These are phyloP conservation scores for Typhlomys cinereus DNA, from an alignment of 2,113 vertebrate genomes.

Conservation along the genomic window DNA sequence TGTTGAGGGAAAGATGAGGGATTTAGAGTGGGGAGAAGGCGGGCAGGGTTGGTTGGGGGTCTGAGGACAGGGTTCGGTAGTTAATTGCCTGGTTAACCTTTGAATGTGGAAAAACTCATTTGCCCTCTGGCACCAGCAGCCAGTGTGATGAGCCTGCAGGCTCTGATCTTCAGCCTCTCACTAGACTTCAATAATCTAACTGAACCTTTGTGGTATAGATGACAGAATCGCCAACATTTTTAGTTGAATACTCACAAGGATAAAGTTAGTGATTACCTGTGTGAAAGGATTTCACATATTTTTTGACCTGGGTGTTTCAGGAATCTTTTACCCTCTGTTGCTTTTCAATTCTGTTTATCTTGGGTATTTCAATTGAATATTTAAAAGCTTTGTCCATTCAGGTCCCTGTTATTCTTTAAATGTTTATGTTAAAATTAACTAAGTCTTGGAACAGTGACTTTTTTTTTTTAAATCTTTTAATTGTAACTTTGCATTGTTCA, in stretches of 20 bases:
- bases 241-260: constrained; percentile 17
- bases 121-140: neutral
- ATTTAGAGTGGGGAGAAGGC: neutral
- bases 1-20: neutral
- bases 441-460: neutral
- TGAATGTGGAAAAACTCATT: neutral
- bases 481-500: neutral
- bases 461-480: constrained; percentile 9
- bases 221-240: neutral
- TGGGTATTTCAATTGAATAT: constrained; percentile 17
- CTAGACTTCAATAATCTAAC: neutral
- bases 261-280: constrained; percentile 14
- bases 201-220: neutral
- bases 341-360: constrained; percentile 52
- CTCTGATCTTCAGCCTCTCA: neutral
- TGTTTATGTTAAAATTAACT: neutral
- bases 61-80: neutral
- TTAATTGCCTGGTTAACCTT: neutral
- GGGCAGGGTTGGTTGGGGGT: neutral
- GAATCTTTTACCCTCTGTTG: neutral
- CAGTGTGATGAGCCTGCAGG: neutral
- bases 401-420: neutral
- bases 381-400: neutral
- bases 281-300: constrained; percentile 19
- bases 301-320: constrained; percentile 22